Evolutionary conservation across 1,140 invertebrate genomes (phyloP).

Genomic region (Trinorchestia longiramus): DNA sequence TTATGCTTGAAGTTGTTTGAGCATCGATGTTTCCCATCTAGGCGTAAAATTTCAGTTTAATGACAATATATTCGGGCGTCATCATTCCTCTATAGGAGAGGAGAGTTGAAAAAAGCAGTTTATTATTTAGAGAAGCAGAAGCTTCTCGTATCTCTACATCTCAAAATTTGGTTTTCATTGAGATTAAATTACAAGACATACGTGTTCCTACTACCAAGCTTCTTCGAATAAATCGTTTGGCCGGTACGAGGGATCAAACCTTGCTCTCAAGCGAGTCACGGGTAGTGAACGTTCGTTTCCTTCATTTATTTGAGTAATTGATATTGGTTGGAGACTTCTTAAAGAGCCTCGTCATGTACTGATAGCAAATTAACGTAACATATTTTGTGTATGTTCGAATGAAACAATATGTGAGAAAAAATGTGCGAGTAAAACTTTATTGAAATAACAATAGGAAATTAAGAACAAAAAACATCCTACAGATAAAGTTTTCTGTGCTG

Average conservation of each 20-base stretch:
- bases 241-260: neutral
- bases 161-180: neutral
- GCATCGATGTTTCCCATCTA: too few species aligned
- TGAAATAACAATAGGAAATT: neutral
- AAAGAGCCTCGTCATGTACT: too few species aligned
- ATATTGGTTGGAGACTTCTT: too few species aligned
- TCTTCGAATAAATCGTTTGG: neutral
- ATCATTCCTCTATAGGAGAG: too few species aligned
- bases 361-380: too few species aligned
- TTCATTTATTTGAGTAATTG: too few species aligned
- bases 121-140: neutral
- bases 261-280: neutral
- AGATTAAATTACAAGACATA: neutral
- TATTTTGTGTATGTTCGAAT: neutral
- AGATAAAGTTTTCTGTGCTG: neutral
- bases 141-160: neutral
- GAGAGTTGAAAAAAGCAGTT: neutral
- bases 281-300: too few species aligned
- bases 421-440: neutral
- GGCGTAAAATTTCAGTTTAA: too few species aligned
- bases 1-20: too few species aligned
- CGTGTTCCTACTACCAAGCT: neutral
- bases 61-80: too few species aligned
- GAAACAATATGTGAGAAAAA: neutral
- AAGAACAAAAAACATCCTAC: neutral